Evolutionary conservation across 2,113 vertebrate species (phyloP), one percentile per base, ranked within the genome.

Genomic region (Apaloderma vittatum): DNA sequence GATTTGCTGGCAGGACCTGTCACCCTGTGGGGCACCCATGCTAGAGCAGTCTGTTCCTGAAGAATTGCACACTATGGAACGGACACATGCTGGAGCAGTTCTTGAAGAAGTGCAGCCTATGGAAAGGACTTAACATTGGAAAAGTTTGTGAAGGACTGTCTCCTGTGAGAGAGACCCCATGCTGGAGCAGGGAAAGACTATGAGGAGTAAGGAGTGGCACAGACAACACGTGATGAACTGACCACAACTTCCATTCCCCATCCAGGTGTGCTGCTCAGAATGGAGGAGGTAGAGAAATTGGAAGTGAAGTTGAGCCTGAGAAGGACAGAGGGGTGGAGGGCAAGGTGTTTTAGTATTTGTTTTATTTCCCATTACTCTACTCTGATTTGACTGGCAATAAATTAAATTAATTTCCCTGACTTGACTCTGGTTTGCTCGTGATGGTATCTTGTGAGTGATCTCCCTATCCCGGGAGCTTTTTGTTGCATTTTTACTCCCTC

Each of bases 11-110:
- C 24, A 62, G n/a, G 32, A 12, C 6, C 29, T 73, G 22, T 37
- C 17, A 22, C 8, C 40, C 5, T 1, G 0, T 8, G 6, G 27
- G 8, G 4, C 13, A 22, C 27, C 26, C 27, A 19, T 2, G 1
- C 10, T 57, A 34, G 22, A 52, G 36, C 24, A 59, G 11, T 11
- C 11, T 59, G 40, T 40, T 40, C 40, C 40, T 40, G 40, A 40
- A 40, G 40, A 12, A 40, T 40, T 40, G 40, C 40, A 40, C 40
- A 40, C 40, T 40, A 40, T 40, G 40, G 40, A 46, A 18, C 7
- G 19, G 17, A 74, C 32, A 3, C 20, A 32, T 0, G 0, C 22
- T 52, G 52, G 12, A 65, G 14, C 19, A 57, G 21, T 15, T 61
- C 4, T 1, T 34, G 14, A 46, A 51, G 68, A 29, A 46, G 37